A percentile compares a stretch with the other conserved stretches of the same genome.
Conservation (phyloP, 2,888 invertebrate genomes). For the Perdita meconis region DNA sequence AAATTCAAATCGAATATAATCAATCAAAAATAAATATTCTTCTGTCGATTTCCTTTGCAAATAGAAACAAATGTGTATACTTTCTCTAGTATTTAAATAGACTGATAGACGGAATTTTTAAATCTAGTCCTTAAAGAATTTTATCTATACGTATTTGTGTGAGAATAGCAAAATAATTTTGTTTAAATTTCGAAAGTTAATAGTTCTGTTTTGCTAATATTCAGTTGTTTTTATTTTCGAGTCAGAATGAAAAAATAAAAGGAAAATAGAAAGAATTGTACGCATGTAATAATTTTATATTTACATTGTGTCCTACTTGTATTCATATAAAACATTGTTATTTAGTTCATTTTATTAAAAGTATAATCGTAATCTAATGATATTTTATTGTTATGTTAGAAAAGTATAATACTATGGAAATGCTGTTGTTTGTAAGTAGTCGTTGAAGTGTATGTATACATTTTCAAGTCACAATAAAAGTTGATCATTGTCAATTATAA, state of each 20-base stretch:
- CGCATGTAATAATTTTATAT: too few relatives aligned
- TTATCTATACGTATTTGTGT: conserved; percentile 3
- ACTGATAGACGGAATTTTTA: conserved; percentile 4
- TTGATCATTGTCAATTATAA: conserved; percentile 70
- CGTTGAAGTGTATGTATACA: conserved; percentile 79
- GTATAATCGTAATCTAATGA: conserved; percentile 7
- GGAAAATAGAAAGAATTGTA: too few relatives aligned
- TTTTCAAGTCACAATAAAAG: conserved; percentile 78
- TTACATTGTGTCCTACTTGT: too few relatives aligned
- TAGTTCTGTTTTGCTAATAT: neutral
- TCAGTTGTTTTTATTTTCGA: too few relatives aligned
- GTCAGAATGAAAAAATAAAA: too few relatives aligned
- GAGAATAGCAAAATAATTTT: conserved; percentile 6
- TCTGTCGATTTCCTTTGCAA: too few relatives aligned
- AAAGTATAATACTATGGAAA: conserved; percentile 69
- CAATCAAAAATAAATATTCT: too few relatives aligned
- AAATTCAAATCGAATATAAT: neutral
- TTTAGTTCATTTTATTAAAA: conserved; percentile 13
- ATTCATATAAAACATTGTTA: too few relatives aligned
- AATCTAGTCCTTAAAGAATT: conserved; percentile 29
- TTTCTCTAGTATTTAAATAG: neutral
- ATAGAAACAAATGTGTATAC: neutral
- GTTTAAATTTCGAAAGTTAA: neutral
- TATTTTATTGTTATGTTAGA: conserved; percentile 1
- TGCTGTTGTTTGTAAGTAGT: conserved; percentile 72